Evolutionary conservation across 2,888 invertebrate genomes (phyloP).

Genomic region (Lissonota sp.): DNA sequence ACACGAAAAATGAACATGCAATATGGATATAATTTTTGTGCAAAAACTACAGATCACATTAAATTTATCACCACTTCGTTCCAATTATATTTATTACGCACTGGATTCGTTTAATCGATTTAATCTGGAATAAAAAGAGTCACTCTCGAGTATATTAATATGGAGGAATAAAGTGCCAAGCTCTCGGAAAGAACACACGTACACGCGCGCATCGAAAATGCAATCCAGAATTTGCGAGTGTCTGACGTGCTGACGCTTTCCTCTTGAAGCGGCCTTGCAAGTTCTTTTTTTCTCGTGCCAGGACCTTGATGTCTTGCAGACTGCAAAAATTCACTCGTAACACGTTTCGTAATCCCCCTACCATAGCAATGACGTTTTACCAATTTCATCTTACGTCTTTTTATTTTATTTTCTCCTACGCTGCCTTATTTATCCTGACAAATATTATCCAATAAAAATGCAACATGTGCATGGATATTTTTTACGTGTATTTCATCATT

Average conservation of each 20-base stretch:
- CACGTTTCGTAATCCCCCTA: not conserved
- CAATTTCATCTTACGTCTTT: too few species aligned
- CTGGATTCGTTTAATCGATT: not conserved
- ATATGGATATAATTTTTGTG: too few species aligned
- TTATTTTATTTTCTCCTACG: not conserved
- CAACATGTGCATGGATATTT: slow-evolving; percentile 14
- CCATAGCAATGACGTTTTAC: not conserved
- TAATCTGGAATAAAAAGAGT: not conserved
- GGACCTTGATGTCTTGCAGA: slow-evolving; percentile 21
- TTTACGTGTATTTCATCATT: slow-evolving; percentile 1
- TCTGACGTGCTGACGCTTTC: slow-evolving; percentile 37
- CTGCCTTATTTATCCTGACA: not conserved
- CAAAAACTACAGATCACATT: too few species aligned
- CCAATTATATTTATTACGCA: not conserved
- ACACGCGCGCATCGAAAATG: not conserved
- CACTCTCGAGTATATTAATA: not conserved
- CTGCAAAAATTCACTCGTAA: slow-evolving; percentile 22
- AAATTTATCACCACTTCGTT: too few species aligned
- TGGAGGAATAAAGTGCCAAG: not conserved
- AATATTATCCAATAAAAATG: slow-evolving; percentile 39
- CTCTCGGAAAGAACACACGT: not conserved
- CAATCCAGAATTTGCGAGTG: slow-evolving; percentile 14
- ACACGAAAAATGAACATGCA: too few species aligned
- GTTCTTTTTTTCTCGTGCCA: slow-evolving; percentile 44
- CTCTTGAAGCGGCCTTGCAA: slow-evolving; percentile 39